Conservation (phyloP, 2,113 vertebrate species). For the Tetraodon nigroviridis region DNA sequence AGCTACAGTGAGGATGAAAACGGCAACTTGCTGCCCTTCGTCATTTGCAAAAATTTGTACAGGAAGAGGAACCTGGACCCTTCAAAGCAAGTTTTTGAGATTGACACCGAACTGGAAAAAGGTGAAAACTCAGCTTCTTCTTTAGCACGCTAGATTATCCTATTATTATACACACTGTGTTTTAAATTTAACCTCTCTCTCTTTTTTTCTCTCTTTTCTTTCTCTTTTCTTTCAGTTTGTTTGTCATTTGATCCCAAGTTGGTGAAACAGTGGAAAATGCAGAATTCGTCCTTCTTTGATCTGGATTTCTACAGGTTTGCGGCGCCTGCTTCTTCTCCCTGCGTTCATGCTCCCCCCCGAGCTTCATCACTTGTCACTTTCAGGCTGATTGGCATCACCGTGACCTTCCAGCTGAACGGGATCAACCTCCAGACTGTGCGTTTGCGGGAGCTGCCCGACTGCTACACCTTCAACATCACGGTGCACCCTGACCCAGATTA, state of each 20-base stretch:
- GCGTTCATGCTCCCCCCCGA: background rate
- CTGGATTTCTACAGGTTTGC: slow-evolving; percentile 91
- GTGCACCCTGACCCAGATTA: slow-evolving; percentile 58
- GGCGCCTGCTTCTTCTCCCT: background rate
- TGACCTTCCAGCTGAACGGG: slow-evolving; percentile 87
- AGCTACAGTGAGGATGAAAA: slow-evolving; percentile 75
- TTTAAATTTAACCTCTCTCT: background rate
- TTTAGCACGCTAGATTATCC: too few relatives aligned
- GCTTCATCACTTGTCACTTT: slow-evolving; percentile 6
- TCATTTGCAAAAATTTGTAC: slow-evolving; percentile 85
- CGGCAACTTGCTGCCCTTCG: slow-evolving; percentile 72
- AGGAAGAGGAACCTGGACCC: slow-evolving; percentile 72
- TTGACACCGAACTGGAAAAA: slow-evolving; percentile 81
- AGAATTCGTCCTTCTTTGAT: slow-evolving; percentile 83
- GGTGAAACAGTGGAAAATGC: slow-evolving; percentile 63
- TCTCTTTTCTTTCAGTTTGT: slow-evolving; percentile 78
- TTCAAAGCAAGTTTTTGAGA: slow-evolving; percentile 74
- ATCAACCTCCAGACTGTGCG: slow-evolving; percentile 90
- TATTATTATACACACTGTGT: too few relatives aligned
- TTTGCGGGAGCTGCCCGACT: slow-evolving; percentile 86
- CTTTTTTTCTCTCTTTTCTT: background rate
- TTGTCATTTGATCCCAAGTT: slow-evolving; percentile 72
- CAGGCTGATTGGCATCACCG: slow-evolving; percentile 85
- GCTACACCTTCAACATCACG: slow-evolving; percentile 84
- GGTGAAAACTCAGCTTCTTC: slow-evolving; percentile 62